These are phyloP conservation scores for Tanypteryx hageni DNA, from an alignment of 2,888 invertebrate genomes.

Conservation along the genomic window DNA sequence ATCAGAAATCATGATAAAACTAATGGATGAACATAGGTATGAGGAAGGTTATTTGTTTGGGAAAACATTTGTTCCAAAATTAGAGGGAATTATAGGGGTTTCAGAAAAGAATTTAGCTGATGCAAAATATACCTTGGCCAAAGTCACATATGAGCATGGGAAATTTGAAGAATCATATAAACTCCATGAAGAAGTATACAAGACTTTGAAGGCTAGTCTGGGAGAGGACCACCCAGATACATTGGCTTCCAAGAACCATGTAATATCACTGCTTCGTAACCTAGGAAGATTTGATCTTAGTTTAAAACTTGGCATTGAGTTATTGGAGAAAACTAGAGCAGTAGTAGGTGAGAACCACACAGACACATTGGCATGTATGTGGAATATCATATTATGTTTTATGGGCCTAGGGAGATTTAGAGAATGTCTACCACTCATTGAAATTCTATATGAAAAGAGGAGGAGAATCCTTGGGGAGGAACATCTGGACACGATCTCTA, in stretches of 20 bases:
- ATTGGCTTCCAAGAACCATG: not conserved
- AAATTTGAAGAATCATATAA: not conserved
- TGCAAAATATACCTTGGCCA: not conserved
- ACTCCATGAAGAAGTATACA: not conserved
- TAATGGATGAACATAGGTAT: not conserved
- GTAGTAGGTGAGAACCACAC: not conserved
- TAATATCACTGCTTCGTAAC: not conserved
- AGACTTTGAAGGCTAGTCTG: not conserved
- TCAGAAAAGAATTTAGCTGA: not conserved
- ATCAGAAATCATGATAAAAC: not conserved
- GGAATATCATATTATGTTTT: too few relatives aligned
- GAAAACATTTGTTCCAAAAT: not conserved
- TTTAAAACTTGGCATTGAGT: not conserved
- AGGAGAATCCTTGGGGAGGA: not conserved
- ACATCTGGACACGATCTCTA: not conserved
- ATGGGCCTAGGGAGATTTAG: not conserved
- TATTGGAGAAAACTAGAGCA: not conserved
- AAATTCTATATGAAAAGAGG: not conserved
- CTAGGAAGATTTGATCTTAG: not conserved
- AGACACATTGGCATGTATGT: not conserved
- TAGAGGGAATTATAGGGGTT: not conserved
- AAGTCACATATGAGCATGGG: not conserved
- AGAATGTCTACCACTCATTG: not conserved
- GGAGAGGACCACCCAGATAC: not conserved
- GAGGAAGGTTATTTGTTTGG: not conserved